Conservation (phyloP, 2,797 vertebrate genomes). For the Danio choprae region DNA sequence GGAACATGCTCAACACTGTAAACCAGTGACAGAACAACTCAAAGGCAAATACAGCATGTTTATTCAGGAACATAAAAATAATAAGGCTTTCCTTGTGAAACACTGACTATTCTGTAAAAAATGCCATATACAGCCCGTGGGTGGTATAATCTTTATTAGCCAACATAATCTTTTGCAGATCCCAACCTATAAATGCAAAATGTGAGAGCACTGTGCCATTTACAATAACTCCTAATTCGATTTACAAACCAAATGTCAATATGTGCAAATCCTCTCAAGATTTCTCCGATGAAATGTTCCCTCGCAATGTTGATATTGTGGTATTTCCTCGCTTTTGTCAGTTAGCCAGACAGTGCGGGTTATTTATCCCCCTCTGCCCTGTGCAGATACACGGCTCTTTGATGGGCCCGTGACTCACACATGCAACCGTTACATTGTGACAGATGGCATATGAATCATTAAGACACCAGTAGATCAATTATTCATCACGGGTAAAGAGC, state of each 20-base stretch:
- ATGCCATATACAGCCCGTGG: not conserved
- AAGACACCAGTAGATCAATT: slow-evolving; percentile 81
- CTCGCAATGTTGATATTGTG: slow-evolving; percentile 3
- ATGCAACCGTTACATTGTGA: slow-evolving; percentile 51
- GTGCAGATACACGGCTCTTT: slow-evolving; percentile 27
- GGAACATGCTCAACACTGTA: not conserved
- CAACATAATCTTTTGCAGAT: not conserved
- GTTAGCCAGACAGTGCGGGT: slow-evolving; percentile 20
- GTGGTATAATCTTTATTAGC: slow-evolving; percentile 8
- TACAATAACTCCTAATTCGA: not conserved
- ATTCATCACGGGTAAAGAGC: slow-evolving; percentile 84
- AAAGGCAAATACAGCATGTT: not conserved
- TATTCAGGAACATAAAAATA: not conserved
- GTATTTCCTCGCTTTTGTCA: not conserved
- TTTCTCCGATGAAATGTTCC: not conserved
- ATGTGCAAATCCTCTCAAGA: slow-evolving; percentile 28
- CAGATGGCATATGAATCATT: slow-evolving; percentile 88
- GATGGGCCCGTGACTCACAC: slow-evolving; percentile 42
- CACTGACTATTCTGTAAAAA: not conserved
- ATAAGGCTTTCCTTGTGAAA: not conserved
- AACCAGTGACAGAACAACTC: not conserved
- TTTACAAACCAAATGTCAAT: slow-evolving; percentile 13
- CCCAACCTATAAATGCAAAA: not conserved
- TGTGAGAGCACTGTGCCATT: not conserved
- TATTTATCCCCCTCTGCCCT: slow-evolving; percentile 28